A percentile compares a stretch with the other conserved stretches of the same genome.
phyloP scores from a whole-genome alignment of 2,113 vertebrate genomes.

The Antechinus stuartii region DNA sequence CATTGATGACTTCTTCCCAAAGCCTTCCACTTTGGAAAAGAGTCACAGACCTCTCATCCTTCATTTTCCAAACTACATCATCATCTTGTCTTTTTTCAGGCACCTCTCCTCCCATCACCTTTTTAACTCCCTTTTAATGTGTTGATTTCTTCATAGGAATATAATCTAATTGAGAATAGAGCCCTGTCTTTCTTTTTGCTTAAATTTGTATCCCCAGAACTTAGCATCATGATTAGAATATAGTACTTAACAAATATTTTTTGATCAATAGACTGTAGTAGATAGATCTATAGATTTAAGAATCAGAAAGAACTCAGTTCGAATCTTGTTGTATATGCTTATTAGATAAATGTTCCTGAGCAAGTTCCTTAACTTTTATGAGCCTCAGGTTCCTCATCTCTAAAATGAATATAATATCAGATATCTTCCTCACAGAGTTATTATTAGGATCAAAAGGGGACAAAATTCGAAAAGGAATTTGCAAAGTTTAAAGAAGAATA shows the following conservation, averaged over 20 bases:
- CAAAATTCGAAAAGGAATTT: not conserved
- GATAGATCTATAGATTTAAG: not conserved
- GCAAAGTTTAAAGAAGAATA: not conserved
- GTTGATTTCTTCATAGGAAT: not conserved
- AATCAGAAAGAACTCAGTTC: not conserved
- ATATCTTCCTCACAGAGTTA: not conserved
- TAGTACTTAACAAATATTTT: not conserved
- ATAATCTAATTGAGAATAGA: not conserved
- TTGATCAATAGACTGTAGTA: not conserved
- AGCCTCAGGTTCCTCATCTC: not conserved
- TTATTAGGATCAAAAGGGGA: not conserved
- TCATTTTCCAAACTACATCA: not conserved
- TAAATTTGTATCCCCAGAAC: not conserved
- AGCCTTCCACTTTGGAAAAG: not conserved
- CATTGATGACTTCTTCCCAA: not conserved
- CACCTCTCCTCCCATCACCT: not conserved
- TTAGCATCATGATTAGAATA: not conserved
- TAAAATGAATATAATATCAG: not conserved
- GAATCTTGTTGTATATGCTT: not conserved
- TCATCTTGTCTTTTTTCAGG: not conserved
- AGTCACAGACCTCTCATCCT: not conserved
- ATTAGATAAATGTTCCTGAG: not conserved
- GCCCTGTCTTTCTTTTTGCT: not conserved
- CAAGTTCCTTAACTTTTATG: not conserved
- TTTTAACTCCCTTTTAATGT: not conserved